A percentile compares a stretch with the other conserved stretches of the same genome.
These are phyloP conservation scores for Drosophila cardini DNA, from an alignment of 1,140 invertebrate species.

Conservation along the genomic window DNA sequence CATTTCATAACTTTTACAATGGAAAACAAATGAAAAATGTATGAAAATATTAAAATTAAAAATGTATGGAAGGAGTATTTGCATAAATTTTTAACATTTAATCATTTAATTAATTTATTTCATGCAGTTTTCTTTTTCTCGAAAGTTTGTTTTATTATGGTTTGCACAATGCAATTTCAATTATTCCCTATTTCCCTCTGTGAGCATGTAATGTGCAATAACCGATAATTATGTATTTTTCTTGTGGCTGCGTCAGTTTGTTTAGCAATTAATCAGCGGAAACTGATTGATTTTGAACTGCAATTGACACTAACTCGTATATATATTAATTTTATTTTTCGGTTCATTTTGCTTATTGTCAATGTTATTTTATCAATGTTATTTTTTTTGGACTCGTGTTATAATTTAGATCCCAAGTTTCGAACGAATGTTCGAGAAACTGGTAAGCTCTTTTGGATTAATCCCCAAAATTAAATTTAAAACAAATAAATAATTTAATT, in stretches of 20 bases:
- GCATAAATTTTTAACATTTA: not conserved
- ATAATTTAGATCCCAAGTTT: not conserved
- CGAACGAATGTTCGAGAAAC: not conserved
- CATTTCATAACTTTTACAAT: not conserved
- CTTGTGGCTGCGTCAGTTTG: slow-evolving; percentile 3
- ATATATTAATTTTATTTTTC: no score
- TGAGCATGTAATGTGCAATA: slow-evolving; percentile 26
- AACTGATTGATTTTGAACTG: slow-evolving; percentile 43
- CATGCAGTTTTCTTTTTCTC: not conserved
- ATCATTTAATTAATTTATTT: no score
- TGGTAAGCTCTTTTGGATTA: slow-evolving; percentile 5
- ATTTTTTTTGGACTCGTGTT: slow-evolving; percentile 18
- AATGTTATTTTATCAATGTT: slow-evolving; percentile 29
- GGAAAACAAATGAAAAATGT: not conserved
- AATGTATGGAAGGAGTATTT: not conserved
- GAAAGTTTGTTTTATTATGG: not conserved
- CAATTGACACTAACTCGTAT: slow-evolving; percentile 1
- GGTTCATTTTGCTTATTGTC: slow-evolving; percentile 9
- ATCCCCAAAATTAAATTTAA: slow-evolving; percentile 36
- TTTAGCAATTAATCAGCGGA: slow-evolving; percentile 37
- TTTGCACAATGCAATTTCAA: no score
- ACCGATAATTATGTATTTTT: slow-evolving; percentile 31
- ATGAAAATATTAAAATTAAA: not conserved
- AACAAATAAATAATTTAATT: slow-evolving; percentile 58
- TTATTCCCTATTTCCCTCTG: not conserved